These are phyloP conservation scores for Cartodere bifasciata DNA, from an alignment of 2,888 invertebrate genomes.

Conservation along the genomic window DNA sequence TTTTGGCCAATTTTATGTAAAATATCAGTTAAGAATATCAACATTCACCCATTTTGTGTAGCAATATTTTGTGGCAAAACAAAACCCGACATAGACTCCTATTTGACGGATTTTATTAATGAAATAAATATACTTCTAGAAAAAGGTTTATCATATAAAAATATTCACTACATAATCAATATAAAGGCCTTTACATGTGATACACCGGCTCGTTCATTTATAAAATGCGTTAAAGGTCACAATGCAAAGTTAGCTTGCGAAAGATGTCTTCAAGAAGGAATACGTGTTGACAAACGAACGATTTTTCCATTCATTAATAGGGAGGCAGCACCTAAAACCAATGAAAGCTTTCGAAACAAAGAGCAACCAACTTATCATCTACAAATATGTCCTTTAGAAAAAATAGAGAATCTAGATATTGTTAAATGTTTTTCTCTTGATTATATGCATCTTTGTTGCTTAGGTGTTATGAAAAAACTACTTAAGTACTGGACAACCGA, in stretches of 20 bases:
- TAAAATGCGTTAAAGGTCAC: slow-evolving; percentile 5
- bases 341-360: neutral
- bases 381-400: neutral
- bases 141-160: too few relatives aligned
- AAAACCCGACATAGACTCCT: slow-evolving; percentile 6
- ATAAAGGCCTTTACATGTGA: slow-evolving; percentile 1
- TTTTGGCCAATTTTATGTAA: slow-evolving; percentile 10
- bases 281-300: too few relatives aligned
- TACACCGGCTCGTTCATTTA: slow-evolving; percentile 2
- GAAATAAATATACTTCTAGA: slow-evolving; percentile 6
- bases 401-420: too few relatives aligned
- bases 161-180: too few relatives aligned
- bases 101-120: slow-evolving; percentile 4
- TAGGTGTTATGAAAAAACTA: slow-evolving; percentile 4
- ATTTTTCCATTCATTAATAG: too few relatives aligned
- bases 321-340: too few relatives aligned
- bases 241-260: slow-evolving; percentile 1
- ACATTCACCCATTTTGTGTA: slow-evolving; percentile 1
- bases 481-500: slow-evolving; percentile 4
- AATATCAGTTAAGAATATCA: neutral
- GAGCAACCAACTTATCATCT: neutral
- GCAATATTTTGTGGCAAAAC: slow-evolving; percentile 7
- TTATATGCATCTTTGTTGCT: slow-evolving; percentile 7
- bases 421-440: slow-evolving; percentile 2
- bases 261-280: slow-evolving; percentile 3